A percentile compares a stretch with the other conserved stretches of the same genome.
Conservation (phyloP, 2,113 vertebrate species). For the Marmota monax region DNA sequence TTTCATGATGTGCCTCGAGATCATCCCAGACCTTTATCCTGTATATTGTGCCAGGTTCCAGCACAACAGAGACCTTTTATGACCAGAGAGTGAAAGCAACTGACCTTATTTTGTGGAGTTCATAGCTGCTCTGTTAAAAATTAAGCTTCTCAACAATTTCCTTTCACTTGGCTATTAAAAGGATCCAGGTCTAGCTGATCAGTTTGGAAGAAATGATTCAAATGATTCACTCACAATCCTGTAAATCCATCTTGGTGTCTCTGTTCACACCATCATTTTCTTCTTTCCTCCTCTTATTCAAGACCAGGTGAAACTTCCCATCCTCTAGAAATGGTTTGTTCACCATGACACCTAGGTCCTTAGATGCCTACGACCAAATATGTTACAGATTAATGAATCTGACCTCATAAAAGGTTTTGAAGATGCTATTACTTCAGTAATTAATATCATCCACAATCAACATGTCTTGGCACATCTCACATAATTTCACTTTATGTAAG, state of each 20-base stretch:
- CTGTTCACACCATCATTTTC: not conserved
- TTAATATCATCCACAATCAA: not conserved
- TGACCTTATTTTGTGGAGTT: constrained; percentile 52
- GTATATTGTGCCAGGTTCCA: not conserved
- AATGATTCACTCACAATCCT: not conserved
- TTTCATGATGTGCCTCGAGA: not conserved
- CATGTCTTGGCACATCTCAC: not conserved
- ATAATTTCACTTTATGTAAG: not conserved
- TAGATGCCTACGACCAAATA: not conserved
- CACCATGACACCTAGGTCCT: not conserved
- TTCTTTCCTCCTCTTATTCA: not conserved
- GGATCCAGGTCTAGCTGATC: not conserved
- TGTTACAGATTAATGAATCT: not conserved
- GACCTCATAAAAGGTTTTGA: not conserved
- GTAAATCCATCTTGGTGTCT: not conserved
- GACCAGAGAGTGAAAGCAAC: constrained; percentile 54
- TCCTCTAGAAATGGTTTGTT: not conserved
- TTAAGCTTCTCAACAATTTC: not conserved
- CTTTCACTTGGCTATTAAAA: constrained; percentile 42
- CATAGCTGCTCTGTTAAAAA: not conserved
- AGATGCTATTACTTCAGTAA: not conserved
- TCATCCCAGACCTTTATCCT: constrained; percentile 68
- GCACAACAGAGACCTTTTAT: constrained; percentile 57
- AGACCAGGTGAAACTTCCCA: not conserved
- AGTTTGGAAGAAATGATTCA: not conserved